Evolutionary conservation across 1,140 invertebrate species (phyloP).

Genomic region (Lordiphosa mommai): DNA sequence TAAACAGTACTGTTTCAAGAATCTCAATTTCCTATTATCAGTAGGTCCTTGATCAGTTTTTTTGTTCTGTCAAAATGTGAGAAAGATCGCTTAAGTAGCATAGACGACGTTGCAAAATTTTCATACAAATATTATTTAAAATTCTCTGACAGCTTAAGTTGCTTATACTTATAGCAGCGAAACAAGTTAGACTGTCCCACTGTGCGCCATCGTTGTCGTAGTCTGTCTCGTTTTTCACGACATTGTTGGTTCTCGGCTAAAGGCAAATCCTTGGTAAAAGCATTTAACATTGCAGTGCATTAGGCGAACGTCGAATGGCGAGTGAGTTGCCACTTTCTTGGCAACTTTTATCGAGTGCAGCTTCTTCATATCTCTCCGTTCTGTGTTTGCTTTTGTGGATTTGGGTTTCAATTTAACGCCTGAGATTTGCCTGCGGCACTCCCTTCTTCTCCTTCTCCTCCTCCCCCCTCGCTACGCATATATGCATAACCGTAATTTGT

Average conservation of each 20-base stretch:
- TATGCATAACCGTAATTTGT: conserved; percentile 70
- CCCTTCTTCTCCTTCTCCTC: not conserved
- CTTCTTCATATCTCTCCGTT: conserved; percentile 24
- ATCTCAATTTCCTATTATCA: too few relatives aligned
- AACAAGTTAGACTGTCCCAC: not conserved
- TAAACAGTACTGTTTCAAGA: too few relatives aligned
- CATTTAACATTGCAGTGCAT: conserved; percentile 71
- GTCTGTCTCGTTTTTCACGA: conserved; percentile 55
- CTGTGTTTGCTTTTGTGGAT: conserved; percentile 49
- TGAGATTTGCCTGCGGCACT: conserved; percentile 45
- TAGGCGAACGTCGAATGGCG: conserved; percentile 16
- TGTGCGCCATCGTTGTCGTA: conserved; percentile 6
- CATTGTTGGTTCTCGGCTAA: conserved; percentile 56
- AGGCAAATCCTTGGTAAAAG: conserved; percentile 70
- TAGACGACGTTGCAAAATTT: too few relatives aligned
- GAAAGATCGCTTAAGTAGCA: too few relatives aligned
- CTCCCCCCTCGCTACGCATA: conserved; percentile 13
- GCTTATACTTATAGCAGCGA: not conserved
- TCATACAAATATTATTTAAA: too few relatives aligned
- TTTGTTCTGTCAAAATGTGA: too few relatives aligned
- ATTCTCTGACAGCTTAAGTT: too few relatives aligned
- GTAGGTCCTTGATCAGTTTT: too few relatives aligned
- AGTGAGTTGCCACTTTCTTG: conserved; percentile 27
- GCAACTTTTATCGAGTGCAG: conserved; percentile 11
- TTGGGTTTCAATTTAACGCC: conserved; percentile 73